Conservation (phyloP, 2,797 vertebrate genomes). For the Poeciliopsis paucimaculata region DNA sequence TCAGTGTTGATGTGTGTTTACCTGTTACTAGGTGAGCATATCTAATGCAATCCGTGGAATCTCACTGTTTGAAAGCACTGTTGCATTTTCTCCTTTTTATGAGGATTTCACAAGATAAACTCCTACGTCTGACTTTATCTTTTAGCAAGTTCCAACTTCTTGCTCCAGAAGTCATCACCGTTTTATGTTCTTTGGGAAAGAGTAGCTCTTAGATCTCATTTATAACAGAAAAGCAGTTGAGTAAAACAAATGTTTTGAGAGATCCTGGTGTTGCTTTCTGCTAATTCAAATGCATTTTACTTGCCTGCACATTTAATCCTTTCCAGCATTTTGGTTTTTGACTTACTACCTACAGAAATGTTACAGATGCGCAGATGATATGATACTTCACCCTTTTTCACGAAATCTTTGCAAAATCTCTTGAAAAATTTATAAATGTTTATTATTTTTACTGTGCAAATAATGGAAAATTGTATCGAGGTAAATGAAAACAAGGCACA, state of each 20-base stretch:
- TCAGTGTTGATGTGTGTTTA: conserved; percentile 78
- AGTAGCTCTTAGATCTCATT: conserved; percentile 8
- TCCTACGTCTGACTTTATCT: conserved; percentile 41
- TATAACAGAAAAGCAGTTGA: conserved; percentile 8
- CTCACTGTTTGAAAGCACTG: conserved; percentile 69
- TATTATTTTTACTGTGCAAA: not conserved
- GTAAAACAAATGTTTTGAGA: not conserved
- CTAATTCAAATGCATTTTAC: not conserved
- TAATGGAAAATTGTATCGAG: not conserved
- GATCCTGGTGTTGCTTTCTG: not conserved
- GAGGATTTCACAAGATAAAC: conserved; percentile 62
- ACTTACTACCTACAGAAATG: conserved; percentile 1
- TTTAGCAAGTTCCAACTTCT: conserved; percentile 21
- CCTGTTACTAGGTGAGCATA: conserved; percentile 79
- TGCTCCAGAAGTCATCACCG: conserved; percentile 19
- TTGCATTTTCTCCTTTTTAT: conserved; percentile 59
- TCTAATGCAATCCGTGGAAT: conserved; percentile 64
- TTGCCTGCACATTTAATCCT: not conserved
- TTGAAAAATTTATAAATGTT: not conserved
- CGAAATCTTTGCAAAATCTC: not conserved
- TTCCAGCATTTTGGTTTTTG: not conserved
- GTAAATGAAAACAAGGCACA: not conserved
- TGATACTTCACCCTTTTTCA: not conserved
- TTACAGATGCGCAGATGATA: not conserved
- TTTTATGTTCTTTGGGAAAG: conserved; percentile 19